Evolutionary conservation across 2,113 vertebrate species (phyloP).

Genomic region (Jaculus jaculus): DNA sequence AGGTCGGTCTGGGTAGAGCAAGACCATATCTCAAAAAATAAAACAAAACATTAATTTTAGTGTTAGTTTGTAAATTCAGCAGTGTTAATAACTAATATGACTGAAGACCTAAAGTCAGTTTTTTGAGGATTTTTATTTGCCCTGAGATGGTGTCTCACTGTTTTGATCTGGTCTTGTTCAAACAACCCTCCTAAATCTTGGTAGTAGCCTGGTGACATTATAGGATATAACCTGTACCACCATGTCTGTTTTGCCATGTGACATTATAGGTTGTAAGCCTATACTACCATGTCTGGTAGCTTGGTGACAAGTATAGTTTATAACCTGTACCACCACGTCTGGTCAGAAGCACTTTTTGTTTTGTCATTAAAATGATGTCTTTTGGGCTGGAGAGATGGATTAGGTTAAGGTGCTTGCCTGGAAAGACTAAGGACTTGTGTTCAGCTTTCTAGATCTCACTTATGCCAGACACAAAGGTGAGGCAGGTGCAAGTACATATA

Average conservation of each 20-base stretch:
- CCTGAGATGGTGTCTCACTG: neutral
- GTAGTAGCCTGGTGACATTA: neutral
- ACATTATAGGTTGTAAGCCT: neutral
- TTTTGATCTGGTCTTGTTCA: neutral
- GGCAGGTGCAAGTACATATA: too few relatives aligned
- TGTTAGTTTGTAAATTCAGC: neutral
- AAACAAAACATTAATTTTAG: neutral
- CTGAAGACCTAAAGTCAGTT: neutral
- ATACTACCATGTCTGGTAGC: neutral
- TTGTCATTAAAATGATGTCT: neutral
- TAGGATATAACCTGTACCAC: neutral
- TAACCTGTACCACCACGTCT: neutral
- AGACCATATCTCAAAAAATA: too few relatives aligned
- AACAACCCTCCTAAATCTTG: neutral
- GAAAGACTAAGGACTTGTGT: too few relatives aligned
- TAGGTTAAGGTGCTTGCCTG: too few relatives aligned
- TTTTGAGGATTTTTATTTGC: neutral
- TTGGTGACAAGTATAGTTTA: neutral
- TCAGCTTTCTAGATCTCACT: too few relatives aligned
- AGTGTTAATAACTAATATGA: neutral
- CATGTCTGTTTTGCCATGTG: neutral
- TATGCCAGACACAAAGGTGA: too few relatives aligned
- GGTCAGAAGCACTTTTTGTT: neutral
- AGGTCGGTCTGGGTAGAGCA: too few relatives aligned
- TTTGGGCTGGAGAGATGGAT: too few relatives aligned